Conservation (phyloP, 2,797 vertebrate species). For the Lateolabrax maculatus region DNA sequence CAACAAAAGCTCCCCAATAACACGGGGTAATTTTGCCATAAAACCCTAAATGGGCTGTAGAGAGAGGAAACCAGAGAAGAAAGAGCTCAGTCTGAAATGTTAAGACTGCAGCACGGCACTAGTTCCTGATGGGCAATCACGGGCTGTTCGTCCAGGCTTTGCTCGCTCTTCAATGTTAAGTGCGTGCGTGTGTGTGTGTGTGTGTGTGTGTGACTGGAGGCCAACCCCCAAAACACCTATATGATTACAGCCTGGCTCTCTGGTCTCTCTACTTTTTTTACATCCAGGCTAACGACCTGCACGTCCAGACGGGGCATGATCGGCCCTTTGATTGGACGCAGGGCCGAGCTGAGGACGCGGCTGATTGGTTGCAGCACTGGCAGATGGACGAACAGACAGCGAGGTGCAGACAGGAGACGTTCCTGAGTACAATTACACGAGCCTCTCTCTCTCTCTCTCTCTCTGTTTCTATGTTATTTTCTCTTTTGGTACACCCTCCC, state of each 20-base stretch:
- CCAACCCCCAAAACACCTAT: constrained; percentile 55
- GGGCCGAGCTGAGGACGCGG: constrained; percentile 25
- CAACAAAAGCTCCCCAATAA: constrained; percentile 73
- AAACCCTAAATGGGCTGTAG: constrained; percentile 59
- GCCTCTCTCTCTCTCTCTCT: constrained; percentile 13
- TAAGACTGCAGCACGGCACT: constrained; percentile 40
- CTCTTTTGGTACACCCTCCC: neutral
- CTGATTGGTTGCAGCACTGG: constrained; percentile 64
- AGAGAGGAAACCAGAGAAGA: constrained; percentile 58
- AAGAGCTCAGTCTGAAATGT: constrained; percentile 55
- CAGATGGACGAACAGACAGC: constrained; percentile 69
- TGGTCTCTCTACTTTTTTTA: constrained; percentile 27
- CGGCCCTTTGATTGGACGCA: constrained; percentile 64
- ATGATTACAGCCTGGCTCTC: constrained; percentile 60
- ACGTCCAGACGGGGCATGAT: constrained; percentile 50
- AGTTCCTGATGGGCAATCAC: constrained; percentile 74
- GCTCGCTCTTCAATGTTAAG: constrained; percentile 42
- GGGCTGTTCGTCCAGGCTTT: constrained; percentile 52
- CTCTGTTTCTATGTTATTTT: constrained; percentile 1
- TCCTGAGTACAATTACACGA: constrained; percentile 65
- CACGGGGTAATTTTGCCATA: constrained; percentile 55
- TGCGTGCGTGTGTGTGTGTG: constrained; percentile 21
- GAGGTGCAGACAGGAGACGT: constrained; percentile 65
- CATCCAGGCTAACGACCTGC: constrained; percentile 48
- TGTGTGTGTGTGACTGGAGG: constrained; percentile 12